Evolutionary conservation across 2,113 vertebrate genomes (phyloP).

Genomic region (Catharus minimus): DNA sequence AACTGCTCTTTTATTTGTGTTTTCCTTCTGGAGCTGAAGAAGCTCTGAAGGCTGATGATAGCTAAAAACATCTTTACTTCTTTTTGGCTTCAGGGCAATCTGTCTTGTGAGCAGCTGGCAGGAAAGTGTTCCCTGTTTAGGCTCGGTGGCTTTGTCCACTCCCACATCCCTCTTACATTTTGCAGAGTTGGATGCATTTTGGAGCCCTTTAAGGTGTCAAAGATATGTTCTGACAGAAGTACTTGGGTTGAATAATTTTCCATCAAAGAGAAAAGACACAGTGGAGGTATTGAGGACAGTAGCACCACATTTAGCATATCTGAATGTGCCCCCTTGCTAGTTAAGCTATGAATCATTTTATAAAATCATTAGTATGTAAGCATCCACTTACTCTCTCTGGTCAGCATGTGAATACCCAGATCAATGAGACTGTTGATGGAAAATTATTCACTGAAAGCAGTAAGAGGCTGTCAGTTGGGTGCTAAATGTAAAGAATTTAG

Average conservation of each 20-base stretch:
- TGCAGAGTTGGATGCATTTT: neutral
- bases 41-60: neutral
- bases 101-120: neutral
- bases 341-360: neutral
- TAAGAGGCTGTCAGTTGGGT: neutral
- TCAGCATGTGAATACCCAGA: neutral
- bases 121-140: neutral
- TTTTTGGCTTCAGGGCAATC: neutral
- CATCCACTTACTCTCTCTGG: neutral
- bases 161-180: neutral
- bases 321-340: neutral
- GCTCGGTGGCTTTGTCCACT: neutral
- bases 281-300: neutral
- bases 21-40: neutral
- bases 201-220: neutral
- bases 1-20: neutral
- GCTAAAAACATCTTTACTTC: neutral
- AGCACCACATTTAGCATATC: neutral
- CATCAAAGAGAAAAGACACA: neutral
- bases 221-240: neutral
- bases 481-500: neutral
- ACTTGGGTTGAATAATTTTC: neutral
- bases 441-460: neutral
- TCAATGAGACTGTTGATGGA: neutral
- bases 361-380: neutral